phyloP scores from a whole-genome alignment of 35 echinoderm and acorn worm species.

The Lytechinus variegatus region DNA sequence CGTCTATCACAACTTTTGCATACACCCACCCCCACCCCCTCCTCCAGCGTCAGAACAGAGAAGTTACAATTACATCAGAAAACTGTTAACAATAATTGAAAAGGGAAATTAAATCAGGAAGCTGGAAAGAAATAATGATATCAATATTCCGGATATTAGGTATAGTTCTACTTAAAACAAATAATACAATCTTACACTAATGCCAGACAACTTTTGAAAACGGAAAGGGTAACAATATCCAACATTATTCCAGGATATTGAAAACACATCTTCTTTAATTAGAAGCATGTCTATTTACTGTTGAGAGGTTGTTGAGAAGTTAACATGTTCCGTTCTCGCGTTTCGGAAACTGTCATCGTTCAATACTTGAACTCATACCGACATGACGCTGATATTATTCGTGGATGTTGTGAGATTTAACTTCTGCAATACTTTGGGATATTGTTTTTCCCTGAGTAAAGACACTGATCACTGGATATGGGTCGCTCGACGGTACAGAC shows the following conservation, averaged over 20 bases:
- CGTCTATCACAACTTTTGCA: not conserved
- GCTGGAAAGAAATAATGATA: not conserved
- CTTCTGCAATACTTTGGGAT: not conserved
- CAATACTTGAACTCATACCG: not conserved
- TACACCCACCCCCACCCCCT: not conserved
- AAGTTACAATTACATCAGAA: not conserved
- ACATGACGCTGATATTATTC: not conserved
- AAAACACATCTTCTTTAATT: not conserved
- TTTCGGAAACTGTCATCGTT: slow-evolving; percentile 42
- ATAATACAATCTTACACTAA: not conserved
- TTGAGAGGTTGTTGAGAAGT: not conserved
- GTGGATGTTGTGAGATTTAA: not conserved
- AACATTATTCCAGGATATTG: not conserved
- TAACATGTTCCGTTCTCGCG: not conserved
- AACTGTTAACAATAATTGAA: not conserved
- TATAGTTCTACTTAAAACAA: not conserved
- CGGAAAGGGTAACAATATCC: not conserved
- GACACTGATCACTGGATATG: not conserved
- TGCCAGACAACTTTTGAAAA: not conserved
- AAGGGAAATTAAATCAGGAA: not conserved
- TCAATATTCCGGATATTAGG: not conserved
- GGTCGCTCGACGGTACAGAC: not conserved
- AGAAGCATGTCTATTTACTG: not conserved
- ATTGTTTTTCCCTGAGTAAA: not conserved
- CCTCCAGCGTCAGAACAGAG: not conserved